Conservation (phyloP, 2,797 vertebrate species). For the Mionectes olivaceus region DNA sequence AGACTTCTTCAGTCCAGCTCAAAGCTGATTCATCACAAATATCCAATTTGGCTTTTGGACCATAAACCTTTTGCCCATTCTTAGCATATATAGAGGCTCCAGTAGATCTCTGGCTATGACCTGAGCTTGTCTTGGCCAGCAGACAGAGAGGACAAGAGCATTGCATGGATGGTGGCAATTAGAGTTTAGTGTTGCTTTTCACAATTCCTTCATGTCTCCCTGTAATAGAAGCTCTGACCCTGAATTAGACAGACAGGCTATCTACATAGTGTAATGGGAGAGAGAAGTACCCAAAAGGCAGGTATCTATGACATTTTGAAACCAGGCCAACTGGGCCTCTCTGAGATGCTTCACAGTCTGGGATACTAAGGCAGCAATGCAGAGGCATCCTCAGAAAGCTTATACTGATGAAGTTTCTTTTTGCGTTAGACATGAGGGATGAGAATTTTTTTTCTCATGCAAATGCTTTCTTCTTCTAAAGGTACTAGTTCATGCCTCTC, state of each 20-base stretch:
- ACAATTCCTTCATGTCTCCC: neutral
- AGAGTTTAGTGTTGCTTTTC: neutral
- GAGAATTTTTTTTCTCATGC: neutral
- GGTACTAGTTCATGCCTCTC: neutral
- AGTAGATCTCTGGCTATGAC: neutral
- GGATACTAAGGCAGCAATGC: neutral
- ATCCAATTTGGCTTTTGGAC: neutral
- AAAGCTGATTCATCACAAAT: neutral
- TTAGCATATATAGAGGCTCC: neutral
- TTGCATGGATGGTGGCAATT: neutral
- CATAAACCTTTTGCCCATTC: neutral
- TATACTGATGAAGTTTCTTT: neutral
- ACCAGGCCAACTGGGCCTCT: neutral
- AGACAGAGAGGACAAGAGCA: neutral
- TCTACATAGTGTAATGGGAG: slow-evolving; percentile 23
- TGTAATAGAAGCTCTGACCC: neutral
- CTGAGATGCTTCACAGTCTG: neutral
- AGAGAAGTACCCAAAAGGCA: slow-evolving; percentile 26
- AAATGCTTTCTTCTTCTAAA: neutral
- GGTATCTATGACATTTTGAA: slow-evolving; percentile 13
- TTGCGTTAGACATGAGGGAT: neutral
- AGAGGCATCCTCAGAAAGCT: neutral
- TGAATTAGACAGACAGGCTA: neutral
- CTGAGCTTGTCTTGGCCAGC: neutral
- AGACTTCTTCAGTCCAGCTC: neutral